Evolutionary conservation across 2,797 vertebrate species (phyloP).

Genomic region (Acestrorhynchus altus): DNA sequence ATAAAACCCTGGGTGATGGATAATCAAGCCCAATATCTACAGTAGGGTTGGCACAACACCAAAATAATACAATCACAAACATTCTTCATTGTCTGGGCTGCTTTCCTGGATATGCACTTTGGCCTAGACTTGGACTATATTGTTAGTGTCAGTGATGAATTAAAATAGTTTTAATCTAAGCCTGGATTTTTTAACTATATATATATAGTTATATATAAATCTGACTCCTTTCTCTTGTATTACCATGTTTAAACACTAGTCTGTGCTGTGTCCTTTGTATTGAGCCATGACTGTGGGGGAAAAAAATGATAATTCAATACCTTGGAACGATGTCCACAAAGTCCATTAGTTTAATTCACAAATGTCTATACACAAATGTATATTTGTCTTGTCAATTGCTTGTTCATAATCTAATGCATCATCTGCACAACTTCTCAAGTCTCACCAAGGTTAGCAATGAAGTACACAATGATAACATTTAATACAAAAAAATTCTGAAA

Average conservation of each 20-base stretch:
- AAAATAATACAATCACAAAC: no score
- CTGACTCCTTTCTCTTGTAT: neutral
- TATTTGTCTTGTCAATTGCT: neutral
- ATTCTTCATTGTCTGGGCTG: no score
- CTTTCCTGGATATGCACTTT: no score
- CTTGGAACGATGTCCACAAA: conserved; percentile 8
- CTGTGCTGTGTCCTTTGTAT: conserved; percentile 86
- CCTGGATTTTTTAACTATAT: no score
- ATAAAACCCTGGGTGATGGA: neutral
- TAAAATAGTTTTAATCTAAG: no score
- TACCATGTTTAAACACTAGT: conserved; percentile 83
- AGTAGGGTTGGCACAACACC: no score
- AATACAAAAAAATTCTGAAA: neutral
- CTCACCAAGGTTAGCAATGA: neutral
- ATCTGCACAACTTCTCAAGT: no score
- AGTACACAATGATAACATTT: neutral
- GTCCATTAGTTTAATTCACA: conserved; percentile 28
- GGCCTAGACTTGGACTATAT: no score
- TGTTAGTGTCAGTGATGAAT: no score
- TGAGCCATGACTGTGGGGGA: neutral
- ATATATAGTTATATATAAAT: neutral
- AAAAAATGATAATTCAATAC: conserved; percentile 5
- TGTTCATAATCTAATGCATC: conserved; percentile 9
- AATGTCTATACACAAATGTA: conserved; percentile 28
- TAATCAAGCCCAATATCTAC: neutral